Base-by-base conservation (phyloP, 92 coral and sea anemone species). In the Phymanthus crucifer region DNA sequence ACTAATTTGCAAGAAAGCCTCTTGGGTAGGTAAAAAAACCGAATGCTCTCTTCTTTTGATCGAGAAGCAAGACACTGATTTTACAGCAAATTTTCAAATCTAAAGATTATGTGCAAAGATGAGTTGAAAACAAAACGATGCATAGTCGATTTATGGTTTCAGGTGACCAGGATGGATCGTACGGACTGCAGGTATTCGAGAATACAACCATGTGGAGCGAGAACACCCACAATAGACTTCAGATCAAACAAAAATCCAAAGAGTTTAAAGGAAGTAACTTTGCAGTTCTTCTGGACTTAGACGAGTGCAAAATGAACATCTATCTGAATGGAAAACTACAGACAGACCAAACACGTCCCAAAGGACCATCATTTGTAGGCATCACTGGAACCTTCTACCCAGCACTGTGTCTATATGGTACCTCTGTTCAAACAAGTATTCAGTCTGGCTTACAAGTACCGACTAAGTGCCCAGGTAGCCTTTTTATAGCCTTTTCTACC, bases 311-410 rank as follows among this genome's bases (percentile, higher is more conserved):
- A 58, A 92, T 92, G 87, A 84, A 85, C 80, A 66, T 92, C 33
- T 92, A 92, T 72, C 82, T 91, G 78, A 92, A 92, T 71, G 97
- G 97, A 18, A 87, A 83, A 37, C 94, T 92, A 33, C 97, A 92
- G 78, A 90, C 97, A 0, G 90, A 80, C 78, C 88, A 90, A 45
- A 75, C 89, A 31, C 91, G 91, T 65, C 94, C 97, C 14, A 91
- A 87, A 64, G 90, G 97, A 18, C 97, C 97, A 18, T 84, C 97
- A n/a, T 83, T 92, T 65, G 74, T 71, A 24, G 97, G 94, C 12
- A 77, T 92, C 66, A 74, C 80, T 9, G 97, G 97, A 19, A 83
- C 79, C 45, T 86, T 87, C 32, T 83, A 72, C 58, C 97, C 97
- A 27, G 94, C 94, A 31, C 86, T 92, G 23, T 87, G 87, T 47